These are phyloP conservation scores for Cyphomyrmex costatus DNA, from an alignment of 1,140 invertebrate genomes.

Conservation along the genomic window DNA sequence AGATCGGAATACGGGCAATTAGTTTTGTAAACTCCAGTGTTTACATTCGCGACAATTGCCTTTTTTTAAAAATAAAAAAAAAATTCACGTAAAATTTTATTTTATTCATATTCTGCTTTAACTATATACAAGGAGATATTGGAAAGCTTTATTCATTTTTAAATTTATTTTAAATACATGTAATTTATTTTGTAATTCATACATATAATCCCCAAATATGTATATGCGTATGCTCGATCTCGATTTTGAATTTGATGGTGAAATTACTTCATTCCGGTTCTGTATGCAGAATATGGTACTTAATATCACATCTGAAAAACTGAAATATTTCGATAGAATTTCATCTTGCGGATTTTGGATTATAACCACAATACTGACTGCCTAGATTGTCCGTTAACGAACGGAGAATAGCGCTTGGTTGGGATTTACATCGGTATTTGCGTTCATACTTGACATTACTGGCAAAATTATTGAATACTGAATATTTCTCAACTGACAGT, in stretches of 20 bases:
- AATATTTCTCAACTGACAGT: conserved; percentile 22
- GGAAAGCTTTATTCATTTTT: background rate
- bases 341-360: conserved; percentile 54
- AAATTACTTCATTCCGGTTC: conserved; percentile 31
- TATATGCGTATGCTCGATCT: background rate
- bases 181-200: background rate
- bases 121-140: too few species aligned
- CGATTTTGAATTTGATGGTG: background rate
- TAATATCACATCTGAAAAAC: conserved; percentile 36
- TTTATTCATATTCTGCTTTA: background rate
- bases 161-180: background rate
- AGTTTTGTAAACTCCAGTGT: conserved; percentile 42
- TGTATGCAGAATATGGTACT: background rate
- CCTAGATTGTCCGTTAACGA: conserved; percentile 56
- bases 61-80: conserved; percentile 18
- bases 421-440: conserved; percentile 57
- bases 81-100: conserved; percentile 9
- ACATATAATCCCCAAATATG: background rate
- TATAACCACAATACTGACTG: conserved; percentile 54
- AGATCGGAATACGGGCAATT: conserved; percentile 44
- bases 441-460: conserved; percentile 34
- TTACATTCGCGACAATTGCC: background rate
- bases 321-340: conserved; percentile 59
- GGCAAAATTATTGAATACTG: conserved; percentile 49
- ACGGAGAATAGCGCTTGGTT: conserved; percentile 25